Percentiles rank a stretch among this genome's conserved stretches.
These are phyloP conservation scores for Oplegnathus fasciatus DNA, from an alignment of 2,113 vertebrate species.

Conservation along the genomic window DNA sequence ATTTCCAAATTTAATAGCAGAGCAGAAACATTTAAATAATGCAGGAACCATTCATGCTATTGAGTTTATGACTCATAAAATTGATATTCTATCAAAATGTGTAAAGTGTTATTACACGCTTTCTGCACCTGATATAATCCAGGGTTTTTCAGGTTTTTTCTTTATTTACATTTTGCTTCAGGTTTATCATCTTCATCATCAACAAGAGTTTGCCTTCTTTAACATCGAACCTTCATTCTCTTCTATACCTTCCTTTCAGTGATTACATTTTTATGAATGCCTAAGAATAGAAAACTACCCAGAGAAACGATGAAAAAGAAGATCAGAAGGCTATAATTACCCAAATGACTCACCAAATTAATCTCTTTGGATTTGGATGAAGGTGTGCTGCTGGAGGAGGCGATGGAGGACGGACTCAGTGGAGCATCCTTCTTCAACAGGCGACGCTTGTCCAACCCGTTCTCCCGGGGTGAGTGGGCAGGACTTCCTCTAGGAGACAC, in stretches of 20 bases:
- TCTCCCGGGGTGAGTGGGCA: constrained; percentile 93
- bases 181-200: background rate
- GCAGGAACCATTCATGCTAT: background rate
- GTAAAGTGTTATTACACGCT: accelerated
- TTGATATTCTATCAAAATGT: background rate
- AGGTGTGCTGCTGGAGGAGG: constrained; percentile 96
- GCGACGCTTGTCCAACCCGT: constrained; percentile 92
- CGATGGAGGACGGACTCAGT: constrained; percentile 93
- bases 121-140: background rate
- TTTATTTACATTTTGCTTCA: background rate
- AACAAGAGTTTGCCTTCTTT: background rate
- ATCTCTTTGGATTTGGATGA: constrained; percentile 97
- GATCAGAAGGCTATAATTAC: constrained; percentile 35
- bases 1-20: background rate
- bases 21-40: background rate
- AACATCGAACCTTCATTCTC: background rate
- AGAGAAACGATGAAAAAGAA: constrained; percentile 33
- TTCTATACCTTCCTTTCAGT: background rate
- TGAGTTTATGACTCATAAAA: background rate
- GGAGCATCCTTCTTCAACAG: constrained; percentile 93
- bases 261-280: background rate
- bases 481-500: constrained; percentile 93
- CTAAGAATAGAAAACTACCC: constrained; percentile 44
- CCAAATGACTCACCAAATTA: constrained; percentile 85
- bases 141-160: background rate